These are phyloP conservation scores for Phaethornis superciliosus DNA, from an alignment of 2,113 vertebrate genomes.

Conservation along the genomic window DNA sequence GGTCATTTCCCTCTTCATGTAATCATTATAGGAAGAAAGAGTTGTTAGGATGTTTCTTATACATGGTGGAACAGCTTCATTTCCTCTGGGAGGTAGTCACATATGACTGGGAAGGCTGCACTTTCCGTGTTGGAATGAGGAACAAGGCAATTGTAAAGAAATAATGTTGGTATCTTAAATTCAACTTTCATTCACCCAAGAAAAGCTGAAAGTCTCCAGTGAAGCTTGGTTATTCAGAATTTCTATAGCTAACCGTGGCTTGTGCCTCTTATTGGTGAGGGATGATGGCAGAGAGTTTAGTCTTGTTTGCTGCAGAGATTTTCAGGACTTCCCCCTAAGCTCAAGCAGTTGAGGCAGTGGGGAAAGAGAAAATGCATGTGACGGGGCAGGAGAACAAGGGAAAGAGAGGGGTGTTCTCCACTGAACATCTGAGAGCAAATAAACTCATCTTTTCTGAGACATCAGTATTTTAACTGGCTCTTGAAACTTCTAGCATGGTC, in stretches of 20 bases:
- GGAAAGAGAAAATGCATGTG: neutral
- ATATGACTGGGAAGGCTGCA: neutral
- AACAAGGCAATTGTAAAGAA: neutral
- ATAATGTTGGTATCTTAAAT: neutral
- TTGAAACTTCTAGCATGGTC: neutral
- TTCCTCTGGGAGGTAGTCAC: neutral
- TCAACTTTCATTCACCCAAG: neutral
- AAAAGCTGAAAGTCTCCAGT: neutral
- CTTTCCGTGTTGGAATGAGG: neutral
- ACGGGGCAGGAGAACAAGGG: neutral
- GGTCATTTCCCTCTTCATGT: neutral
- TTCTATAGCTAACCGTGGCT: neutral
- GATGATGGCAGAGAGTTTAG: neutral
- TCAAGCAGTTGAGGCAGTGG: neutral
- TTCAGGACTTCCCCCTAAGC: neutral
- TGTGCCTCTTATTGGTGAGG: neutral
- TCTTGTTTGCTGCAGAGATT: neutral
- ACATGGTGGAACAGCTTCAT: neutral
- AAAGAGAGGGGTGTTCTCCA: neutral
- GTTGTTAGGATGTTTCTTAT: neutral
- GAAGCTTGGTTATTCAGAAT: neutral
- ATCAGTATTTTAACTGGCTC: neutral
- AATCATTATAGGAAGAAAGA: neutral
- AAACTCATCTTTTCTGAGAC: neutral
- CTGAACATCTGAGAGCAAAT: neutral